Percentiles rank a stretch among this genome's conserved stretches.
Conservation (phyloP, 2,113 vertebrate species). For the Pyxicephalus adspersus region DNA sequence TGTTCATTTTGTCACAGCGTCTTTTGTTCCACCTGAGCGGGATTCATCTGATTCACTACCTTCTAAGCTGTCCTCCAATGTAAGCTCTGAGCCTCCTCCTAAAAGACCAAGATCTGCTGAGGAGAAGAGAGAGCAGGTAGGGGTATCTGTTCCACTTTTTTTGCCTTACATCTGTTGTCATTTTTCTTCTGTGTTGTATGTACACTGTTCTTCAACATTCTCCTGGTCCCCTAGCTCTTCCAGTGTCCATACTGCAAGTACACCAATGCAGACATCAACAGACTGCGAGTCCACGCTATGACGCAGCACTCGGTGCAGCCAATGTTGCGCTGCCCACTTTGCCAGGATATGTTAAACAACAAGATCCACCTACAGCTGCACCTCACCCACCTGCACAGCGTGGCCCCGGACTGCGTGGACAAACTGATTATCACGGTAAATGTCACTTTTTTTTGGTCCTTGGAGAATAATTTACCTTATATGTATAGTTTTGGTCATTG, state of each 20-base stretch:
- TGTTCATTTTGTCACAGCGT: constrained; percentile 64
- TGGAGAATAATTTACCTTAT: too few species aligned
- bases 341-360: constrained; percentile 99
- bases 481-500: too few species aligned
- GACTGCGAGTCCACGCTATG: constrained; percentile 96
- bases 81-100: constrained; percentile 81
- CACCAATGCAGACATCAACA: constrained; percentile 91
- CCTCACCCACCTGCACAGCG: constrained; percentile 98
- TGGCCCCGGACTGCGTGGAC: constrained; percentile 96
- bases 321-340: constrained; percentile 94
- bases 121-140: constrained; percentile 94
- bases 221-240: constrained; percentile 79
- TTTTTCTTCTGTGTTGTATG: too few species aligned
- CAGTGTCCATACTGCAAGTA: constrained; percentile 99
- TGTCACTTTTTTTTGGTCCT: neutral
- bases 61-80: constrained; percentile 84
- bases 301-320: constrained; percentile 98
- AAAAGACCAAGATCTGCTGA: constrained; percentile 90
- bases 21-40: constrained; percentile 83
- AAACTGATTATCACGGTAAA: constrained; percentile 96
- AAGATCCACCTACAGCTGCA: constrained; percentile 98
- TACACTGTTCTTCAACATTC: neutral
- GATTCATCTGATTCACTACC: constrained; percentile 76
- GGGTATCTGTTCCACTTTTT: neutral
- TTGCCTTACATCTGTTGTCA: neutral